These are phyloP conservation scores for Galaxias olidus DNA, from an alignment of 2,797 vertebrate genomes.

Conservation along the genomic window DNA sequence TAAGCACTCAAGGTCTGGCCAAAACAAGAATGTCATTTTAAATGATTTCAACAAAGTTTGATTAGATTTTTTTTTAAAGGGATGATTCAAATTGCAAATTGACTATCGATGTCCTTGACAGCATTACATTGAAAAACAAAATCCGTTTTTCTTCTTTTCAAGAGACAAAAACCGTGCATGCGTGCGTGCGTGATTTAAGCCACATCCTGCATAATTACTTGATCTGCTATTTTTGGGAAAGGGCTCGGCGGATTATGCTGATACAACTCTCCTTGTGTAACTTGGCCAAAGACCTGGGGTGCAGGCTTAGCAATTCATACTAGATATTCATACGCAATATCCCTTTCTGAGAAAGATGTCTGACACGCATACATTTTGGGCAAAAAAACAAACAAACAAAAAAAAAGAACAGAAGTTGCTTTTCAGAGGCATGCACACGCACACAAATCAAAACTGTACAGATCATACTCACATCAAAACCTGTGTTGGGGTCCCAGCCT, in stretches of 20 bases:
- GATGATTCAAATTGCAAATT: not conserved
- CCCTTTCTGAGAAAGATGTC: constrained; percentile 1
- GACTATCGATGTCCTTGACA: not conserved
- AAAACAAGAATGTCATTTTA: no score
- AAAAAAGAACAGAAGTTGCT: not conserved
- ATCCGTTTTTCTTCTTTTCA: not conserved
- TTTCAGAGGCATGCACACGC: constrained; percentile 9
- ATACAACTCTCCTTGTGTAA: constrained; percentile 62
- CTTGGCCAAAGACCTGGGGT: constrained; percentile 27
- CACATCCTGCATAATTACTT: constrained; percentile 43
- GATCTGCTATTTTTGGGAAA: constrained; percentile 38
- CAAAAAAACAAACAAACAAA: no score
- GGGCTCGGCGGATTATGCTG: constrained; percentile 59
- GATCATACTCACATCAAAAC: constrained; percentile 92
- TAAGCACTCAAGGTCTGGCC: no score
- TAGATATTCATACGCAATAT: constrained; percentile 32
- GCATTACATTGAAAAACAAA: not conserved
- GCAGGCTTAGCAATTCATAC: constrained; percentile 37
- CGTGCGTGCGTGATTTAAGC: constrained; percentile 27
- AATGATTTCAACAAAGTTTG: not conserved
- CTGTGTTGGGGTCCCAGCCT: constrained; percentile 98
- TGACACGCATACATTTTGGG: not conserved
- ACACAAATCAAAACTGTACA: not conserved
- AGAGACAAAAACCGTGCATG: not conserved
- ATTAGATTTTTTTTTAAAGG: not conserved